Evolutionary conservation across 1,140 invertebrate species (phyloP), one percentile per base, ranked within the genome.

Genomic region (Ceratina australensis): DNA sequence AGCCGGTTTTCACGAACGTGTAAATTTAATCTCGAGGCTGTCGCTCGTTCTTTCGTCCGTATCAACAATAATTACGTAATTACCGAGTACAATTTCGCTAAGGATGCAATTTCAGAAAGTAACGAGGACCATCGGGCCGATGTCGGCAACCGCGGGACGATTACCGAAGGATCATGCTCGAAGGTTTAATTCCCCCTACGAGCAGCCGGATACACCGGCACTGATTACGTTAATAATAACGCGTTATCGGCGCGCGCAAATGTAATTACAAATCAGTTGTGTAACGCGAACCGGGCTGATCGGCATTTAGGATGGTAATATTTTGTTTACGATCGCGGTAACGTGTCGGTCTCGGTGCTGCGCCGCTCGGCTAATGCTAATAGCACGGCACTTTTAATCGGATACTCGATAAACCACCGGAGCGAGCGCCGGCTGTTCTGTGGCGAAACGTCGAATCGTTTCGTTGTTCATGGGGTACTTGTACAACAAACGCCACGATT

Each of bases 241-340:
- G 67, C 26, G 33, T 16, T n/a, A 56, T 28, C 12, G n/a, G 26
- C 26, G 15, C 22, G 18, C 26, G 57, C 50, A 57, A 79, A 82
- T 82, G 73, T 82, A 79, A 83, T 82, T 82, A 78, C 64, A 50
- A 5, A 26, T 15, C 52, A 16, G 20, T 83, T 83, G 13, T 59
- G 47, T 28, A 79, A 79, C 52, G 42, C 56, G 78, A 81, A 73
- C 72, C 72, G 63, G 42, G 52, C 59, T 68, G 74, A 79, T 79
- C 66, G 24, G 56, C 68, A 52, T 72, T 69, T 49, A 42, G 3
- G 16, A 72, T 56, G 73, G 33, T 56, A 50, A 71, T 54, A 63
- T 61, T 82, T 82, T 74, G 78, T 67, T 83, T 82, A 74, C 47
- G 71, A 83, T 83, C 65, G 73, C 52, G 15, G 56, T 79, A 72